A percentile compares a stretch with the other conserved stretches of the same genome.
phyloP scores from a whole-genome alignment of 2,113 vertebrate genomes.

The Echinops telfairi region DNA sequence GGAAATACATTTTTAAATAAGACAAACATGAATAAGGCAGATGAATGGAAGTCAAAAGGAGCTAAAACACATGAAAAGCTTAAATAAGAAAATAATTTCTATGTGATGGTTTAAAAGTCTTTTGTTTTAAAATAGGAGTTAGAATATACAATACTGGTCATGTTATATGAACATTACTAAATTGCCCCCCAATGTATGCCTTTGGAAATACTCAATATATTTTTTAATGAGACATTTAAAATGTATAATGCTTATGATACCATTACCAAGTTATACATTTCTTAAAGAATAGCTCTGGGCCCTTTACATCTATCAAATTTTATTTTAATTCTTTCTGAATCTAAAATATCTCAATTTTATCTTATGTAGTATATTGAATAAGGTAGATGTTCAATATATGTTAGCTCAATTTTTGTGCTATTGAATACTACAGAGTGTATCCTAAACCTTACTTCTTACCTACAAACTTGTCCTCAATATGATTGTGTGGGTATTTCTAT shows the following conservation, averaged over 20 bases:
- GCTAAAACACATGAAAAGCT: not conserved
- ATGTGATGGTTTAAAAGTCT: not conserved
- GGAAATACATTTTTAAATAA: not conserved
- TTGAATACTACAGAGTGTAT: not conserved
- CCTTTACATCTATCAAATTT: not conserved
- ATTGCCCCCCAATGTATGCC: not conserved
- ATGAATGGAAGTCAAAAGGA: not conserved
- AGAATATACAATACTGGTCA: not conserved
- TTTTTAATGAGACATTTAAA: constrained; percentile 15
- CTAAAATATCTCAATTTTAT: not conserved
- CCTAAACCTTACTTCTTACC: not conserved
- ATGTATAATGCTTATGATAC: no score
- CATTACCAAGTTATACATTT: not conserved
- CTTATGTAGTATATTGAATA: not conserved
- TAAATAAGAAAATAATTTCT: not conserved
- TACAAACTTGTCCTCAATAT: not conserved
- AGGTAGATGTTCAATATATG: not conserved
- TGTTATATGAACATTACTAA: not conserved
- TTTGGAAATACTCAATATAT: constrained; percentile 30
- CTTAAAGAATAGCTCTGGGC: not conserved
- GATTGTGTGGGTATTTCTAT: not conserved
- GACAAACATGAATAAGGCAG: not conserved
- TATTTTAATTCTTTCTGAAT: not conserved
- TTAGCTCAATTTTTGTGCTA: not conserved
- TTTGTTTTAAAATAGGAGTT: not conserved